phyloP scores from a whole-genome alignment of 2,797 vertebrate species.

The Numenius phaeopus region DNA sequence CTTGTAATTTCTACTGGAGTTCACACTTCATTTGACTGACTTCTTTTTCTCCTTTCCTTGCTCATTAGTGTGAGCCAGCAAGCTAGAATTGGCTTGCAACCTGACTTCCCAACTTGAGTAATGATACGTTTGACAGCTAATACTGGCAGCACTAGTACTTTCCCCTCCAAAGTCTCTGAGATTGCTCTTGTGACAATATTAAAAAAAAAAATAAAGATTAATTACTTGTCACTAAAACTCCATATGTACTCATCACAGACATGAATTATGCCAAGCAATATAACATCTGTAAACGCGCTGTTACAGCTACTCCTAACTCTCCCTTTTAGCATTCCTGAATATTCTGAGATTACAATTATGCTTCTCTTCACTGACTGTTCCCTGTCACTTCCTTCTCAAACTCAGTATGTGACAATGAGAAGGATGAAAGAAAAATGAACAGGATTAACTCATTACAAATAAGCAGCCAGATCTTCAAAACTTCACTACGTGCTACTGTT shows the following conservation, averaged over 20 bases:
- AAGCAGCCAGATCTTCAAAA: neutral
- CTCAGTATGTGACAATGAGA: neutral
- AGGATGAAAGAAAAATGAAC: neutral
- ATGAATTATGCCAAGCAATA: neutral
- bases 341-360: neutral
- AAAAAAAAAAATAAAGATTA: neutral
- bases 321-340: neutral
- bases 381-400: neutral
- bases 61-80: neutral
- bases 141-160: neutral
- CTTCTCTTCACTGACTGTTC: neutral
- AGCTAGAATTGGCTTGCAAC: neutral
- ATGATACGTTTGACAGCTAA: neutral
- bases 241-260: neutral
- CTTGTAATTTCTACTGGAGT: neutral
- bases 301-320: neutral
- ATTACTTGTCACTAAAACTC: neutral
- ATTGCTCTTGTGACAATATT: neutral
- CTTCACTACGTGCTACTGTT: neutral
- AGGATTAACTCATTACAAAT: neutral
- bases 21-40: neutral
- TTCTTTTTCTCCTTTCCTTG: neutral
- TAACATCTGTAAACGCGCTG: neutral
- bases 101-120: neutral
- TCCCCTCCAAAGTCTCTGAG: neutral